Conservation (phyloP, 2,113 vertebrate genomes). For the Triplophysa tibetana region DNA sequence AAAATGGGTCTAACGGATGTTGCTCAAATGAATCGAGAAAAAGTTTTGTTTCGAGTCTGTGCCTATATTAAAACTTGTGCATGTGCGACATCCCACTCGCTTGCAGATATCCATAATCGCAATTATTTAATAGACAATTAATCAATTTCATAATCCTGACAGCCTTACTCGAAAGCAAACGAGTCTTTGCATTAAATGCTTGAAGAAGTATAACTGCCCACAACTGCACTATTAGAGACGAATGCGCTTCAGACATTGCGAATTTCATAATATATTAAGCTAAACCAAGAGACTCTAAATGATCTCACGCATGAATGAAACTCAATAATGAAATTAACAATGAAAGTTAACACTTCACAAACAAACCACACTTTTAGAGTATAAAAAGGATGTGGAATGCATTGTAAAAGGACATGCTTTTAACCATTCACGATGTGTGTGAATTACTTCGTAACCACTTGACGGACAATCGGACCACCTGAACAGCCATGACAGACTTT, state of each 20-base stretch:
- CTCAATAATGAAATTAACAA: not conserved
- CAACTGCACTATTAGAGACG: not conserved
- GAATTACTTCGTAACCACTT: not conserved
- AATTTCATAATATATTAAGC: not conserved
- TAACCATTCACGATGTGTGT: not conserved
- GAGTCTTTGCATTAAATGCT: too few species aligned
- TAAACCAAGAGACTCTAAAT: constrained; percentile 4
- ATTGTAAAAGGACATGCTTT: not conserved
- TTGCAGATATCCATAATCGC: too few species aligned
- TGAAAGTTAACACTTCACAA: not conserved
- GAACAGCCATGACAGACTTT: not conserved
- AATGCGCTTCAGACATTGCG: not conserved
- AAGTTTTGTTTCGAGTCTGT: constrained; percentile 13
- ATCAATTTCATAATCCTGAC: too few species aligned
- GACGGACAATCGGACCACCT: constrained; percentile 9
- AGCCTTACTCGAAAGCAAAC: too few species aligned
- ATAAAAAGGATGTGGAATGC: not conserved
- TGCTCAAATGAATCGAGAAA: not conserved
- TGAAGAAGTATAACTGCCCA: not conserved
- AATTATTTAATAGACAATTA: too few species aligned
- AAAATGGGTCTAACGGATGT: not conserved
- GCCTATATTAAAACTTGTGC: not conserved
- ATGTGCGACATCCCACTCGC: not conserved
- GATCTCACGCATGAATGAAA: not conserved
- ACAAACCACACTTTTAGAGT: not conserved